Percentiles rank a stretch among this genome's conserved stretches.
phyloP scores from a whole-genome alignment of 2,797 vertebrate genomes.

The Champsocephalus gunnari region DNA sequence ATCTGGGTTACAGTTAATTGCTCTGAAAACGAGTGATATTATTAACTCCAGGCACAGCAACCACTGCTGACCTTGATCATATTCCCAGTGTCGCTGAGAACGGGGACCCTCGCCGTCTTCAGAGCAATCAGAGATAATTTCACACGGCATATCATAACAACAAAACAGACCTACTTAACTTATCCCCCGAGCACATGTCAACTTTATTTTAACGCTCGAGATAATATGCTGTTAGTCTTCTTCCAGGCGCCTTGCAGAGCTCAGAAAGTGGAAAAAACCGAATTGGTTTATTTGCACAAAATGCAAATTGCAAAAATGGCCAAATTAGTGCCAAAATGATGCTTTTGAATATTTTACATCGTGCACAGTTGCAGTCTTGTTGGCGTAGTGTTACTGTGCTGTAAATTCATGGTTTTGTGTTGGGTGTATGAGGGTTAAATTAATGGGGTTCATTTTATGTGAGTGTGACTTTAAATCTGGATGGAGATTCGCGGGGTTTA shows the following conservation, averaged over 20 bases:
- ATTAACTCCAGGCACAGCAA: slow-evolving; percentile 43
- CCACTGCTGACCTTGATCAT: slow-evolving; percentile 65
- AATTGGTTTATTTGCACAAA: too few species aligned
- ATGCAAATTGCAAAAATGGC: too few species aligned
- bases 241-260: slow-evolving; percentile 16
- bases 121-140: slow-evolving; percentile 52
- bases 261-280: slow-evolving; percentile 11
- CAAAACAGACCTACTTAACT: slow-evolving; percentile 58
- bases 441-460: too few species aligned
- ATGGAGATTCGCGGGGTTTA: too few species aligned
- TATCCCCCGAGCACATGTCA: slow-evolving; percentile 55
- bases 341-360: not conserved
- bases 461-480: too few species aligned
- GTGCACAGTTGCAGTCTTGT: too few species aligned
- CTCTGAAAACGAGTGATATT: slow-evolving; percentile 41
- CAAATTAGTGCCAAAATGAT: not conserved
- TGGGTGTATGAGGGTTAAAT: too few species aligned
- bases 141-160: slow-evolving; percentile 40
- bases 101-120: slow-evolving; percentile 7
- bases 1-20: slow-evolving; percentile 71
- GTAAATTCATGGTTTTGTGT: too few species aligned
- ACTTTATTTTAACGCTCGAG: slow-evolving; percentile 26
- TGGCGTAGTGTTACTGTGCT: too few species aligned
- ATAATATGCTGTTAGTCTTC: slow-evolving; percentile 32
- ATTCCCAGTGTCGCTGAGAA: slow-evolving; percentile 25